phyloP scores from a whole-genome alignment of 2,797 vertebrate species.

The Phoxinus dragarum region DNA sequence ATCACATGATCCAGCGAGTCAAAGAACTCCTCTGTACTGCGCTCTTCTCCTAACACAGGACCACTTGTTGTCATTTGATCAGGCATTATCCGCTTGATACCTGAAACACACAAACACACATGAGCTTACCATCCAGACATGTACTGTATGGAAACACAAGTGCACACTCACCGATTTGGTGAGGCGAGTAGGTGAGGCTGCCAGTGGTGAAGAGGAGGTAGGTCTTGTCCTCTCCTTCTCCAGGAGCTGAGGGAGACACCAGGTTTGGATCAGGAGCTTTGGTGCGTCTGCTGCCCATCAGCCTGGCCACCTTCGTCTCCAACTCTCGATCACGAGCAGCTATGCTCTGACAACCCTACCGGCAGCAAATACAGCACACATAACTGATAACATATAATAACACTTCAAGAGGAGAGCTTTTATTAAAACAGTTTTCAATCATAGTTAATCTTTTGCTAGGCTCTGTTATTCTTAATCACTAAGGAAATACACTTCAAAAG shows the following conservation, averaged over 20 bases:
- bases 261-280: constrained; percentile 76
- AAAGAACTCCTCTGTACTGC: constrained; percentile 91
- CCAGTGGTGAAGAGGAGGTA: constrained; percentile 97
- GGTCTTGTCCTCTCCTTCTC: constrained; percentile 82
- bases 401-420: not conserved
- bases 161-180: constrained; percentile 89
- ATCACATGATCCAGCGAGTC: constrained; percentile 95
- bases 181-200: constrained; percentile 96
- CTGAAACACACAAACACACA: constrained; percentile 69
- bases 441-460: not conserved
- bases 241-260: constrained; percentile 66
- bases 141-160: not conserved
- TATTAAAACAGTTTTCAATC: not conserved
- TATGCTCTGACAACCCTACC: constrained; percentile 70
- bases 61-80: constrained; percentile 96
- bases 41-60: constrained; percentile 91
- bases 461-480: not conserved
- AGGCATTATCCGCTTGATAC: constrained; percentile 93
- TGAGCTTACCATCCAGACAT: not conserved
- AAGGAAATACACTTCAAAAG: not conserved
- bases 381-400: not conserved
- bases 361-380: not conserved
- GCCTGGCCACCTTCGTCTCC: constrained; percentile 86
- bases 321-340: constrained; percentile 76
- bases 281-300: constrained; percentile 86